A percentile compares a stretch with the other conserved stretches of the same genome.
phyloP scores from a whole-genome alignment of 2,113 vertebrate genomes.

The Trogon surrucura region DNA sequence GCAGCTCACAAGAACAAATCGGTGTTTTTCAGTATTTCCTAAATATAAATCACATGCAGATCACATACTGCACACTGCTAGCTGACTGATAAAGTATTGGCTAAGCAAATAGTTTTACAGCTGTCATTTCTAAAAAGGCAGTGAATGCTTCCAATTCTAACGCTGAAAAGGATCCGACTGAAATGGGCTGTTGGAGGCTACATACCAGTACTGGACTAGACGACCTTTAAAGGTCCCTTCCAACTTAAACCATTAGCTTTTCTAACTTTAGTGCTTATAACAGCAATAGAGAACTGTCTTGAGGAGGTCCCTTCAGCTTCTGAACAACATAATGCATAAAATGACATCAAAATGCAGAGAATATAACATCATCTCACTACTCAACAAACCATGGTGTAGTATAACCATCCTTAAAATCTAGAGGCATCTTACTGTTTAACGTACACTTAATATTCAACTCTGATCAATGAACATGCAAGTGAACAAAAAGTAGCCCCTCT shows the following conservation, averaged over 20 bases:
- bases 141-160: neutral
- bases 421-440: neutral
- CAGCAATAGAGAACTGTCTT: neutral
- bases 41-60: neutral
- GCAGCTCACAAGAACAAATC: neutral
- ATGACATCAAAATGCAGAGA: neutral
- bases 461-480: neutral
- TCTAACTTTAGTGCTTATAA: neutral
- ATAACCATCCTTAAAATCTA: neutral
- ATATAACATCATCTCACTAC: neutral
- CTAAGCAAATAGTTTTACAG: neutral
- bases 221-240: too few relatives aligned
- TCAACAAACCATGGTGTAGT: neutral
- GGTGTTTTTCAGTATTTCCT: neutral
- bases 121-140: neutral
- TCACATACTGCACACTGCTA: neutral
- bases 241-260: neutral
- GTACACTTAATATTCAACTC: neutral
- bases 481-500: neutral
- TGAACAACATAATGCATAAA: neutral
- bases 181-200: neutral
- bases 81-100: neutral
- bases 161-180: neutral
- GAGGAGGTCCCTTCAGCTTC: neutral
- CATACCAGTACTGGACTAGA: neutral